A percentile compares a stretch with the other conserved stretches of the same genome.
These are phyloP conservation scores for Nannoperca australis DNA, from an alignment of 2,797 vertebrate genomes.

Conservation along the genomic window DNA sequence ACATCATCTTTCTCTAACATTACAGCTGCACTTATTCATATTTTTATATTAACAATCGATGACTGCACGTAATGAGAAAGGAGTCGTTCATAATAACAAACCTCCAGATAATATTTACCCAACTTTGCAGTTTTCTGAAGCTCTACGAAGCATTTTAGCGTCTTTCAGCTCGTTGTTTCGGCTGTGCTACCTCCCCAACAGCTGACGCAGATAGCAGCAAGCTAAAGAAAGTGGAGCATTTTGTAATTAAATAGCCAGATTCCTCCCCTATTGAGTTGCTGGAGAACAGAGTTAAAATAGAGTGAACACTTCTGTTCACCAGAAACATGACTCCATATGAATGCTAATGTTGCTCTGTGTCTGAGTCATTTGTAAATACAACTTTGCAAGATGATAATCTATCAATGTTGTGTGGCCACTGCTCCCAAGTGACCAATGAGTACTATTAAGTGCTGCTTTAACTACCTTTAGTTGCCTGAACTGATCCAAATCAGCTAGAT, in stretches of 20 bases:
- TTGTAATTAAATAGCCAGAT: background rate
- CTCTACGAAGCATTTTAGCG: background rate
- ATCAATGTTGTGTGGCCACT: too few relatives aligned
- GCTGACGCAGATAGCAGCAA: background rate
- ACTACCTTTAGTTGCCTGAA: too few relatives aligned
- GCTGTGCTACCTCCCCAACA: background rate
- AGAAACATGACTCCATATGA: background rate
- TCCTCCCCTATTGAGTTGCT: background rate
- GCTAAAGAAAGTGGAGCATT: background rate
- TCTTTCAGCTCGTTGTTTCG: slow-evolving; percentile 5
- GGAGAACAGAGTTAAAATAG: background rate
- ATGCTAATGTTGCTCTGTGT: too few relatives aligned
- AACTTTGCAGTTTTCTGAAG: background rate
- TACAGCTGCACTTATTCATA: background rate
- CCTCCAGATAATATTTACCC: background rate
- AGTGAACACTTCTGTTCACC: too few relatives aligned
- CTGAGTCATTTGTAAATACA: too few relatives aligned
- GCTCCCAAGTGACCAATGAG: too few relatives aligned
- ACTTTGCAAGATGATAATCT: too few relatives aligned
- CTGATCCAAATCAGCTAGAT: too few relatives aligned
- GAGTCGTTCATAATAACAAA: too few relatives aligned
- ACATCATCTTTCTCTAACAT: too few relatives aligned
- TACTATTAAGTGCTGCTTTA: too few relatives aligned
- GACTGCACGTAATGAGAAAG: background rate
- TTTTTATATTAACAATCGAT: background rate